These are phyloP conservation scores for Eueremaeus valkanovi DNA, from an alignment of 2,888 invertebrate species.

Conservation along the genomic window DNA sequence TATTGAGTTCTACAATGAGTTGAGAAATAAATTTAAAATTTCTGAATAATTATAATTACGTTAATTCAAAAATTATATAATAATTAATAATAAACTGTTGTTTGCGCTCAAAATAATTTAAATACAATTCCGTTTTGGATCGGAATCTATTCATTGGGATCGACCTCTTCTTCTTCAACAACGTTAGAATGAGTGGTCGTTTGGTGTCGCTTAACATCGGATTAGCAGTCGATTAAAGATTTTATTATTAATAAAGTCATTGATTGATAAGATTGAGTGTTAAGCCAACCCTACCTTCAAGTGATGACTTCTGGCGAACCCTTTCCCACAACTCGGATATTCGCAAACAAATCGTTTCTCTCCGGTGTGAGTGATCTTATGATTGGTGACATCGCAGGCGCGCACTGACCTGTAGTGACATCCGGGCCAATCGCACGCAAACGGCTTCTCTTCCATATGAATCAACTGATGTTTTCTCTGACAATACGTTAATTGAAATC, in stretches of 20 bases:
- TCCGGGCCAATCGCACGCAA: slow-evolving; percentile 36
- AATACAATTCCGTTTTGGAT: not conserved
- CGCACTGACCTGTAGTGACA: slow-evolving; percentile 35
- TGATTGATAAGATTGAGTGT: not conserved
- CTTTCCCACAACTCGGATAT: slow-evolving; percentile 17
- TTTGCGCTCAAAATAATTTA: too few relatives aligned
- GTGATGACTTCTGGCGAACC: slow-evolving; percentile 7
- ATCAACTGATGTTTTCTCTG: slow-evolving; percentile 36
- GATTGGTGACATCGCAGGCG: slow-evolving; percentile 28
- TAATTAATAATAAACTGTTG: not conserved
- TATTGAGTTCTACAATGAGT: too few relatives aligned
- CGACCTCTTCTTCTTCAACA: not conserved
- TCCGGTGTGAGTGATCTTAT: slow-evolving; percentile 34
- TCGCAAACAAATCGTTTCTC: slow-evolving; percentile 36
- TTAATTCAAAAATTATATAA: not conserved
- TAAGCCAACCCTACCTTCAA: not conserved
- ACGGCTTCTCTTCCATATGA: slow-evolving; percentile 37
- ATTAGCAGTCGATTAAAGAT: too few relatives aligned
- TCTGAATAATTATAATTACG: too few relatives aligned
- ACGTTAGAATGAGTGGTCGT: not conserved
- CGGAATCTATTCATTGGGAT: not conserved
- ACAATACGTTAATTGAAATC: not conserved
- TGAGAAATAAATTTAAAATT: too few relatives aligned
- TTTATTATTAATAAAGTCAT: too few relatives aligned
- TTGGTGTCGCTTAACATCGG: not conserved